These are phyloP conservation scores for Sebastes iracundus DNA, from an alignment of 2,797 vertebrate species.

Conservation along the genomic window DNA sequence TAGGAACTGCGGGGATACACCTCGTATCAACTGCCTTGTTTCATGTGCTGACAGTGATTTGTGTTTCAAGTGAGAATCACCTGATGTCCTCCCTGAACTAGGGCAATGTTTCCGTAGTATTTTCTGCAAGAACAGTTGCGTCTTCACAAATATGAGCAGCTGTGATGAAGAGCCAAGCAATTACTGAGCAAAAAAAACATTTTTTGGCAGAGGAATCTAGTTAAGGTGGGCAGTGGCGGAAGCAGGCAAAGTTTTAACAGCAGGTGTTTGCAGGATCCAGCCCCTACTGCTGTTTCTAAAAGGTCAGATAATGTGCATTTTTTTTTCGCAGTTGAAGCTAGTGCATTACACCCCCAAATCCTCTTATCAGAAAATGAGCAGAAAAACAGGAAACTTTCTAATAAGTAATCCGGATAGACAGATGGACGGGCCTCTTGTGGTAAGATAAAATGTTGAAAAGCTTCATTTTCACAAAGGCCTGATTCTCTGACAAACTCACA, in stretches of 20 bases:
- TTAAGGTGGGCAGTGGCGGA: slow-evolving; percentile 20
- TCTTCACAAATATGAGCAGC: not conserved
- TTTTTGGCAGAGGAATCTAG: slow-evolving; percentile 52
- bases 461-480: slow-evolving; percentile 18
- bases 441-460: slow-evolving; percentile 5
- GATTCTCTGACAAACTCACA: not conserved
- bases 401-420: slow-evolving; percentile 36
- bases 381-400: slow-evolving; percentile 22
- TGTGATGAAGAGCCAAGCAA: slow-evolving; percentile 11
- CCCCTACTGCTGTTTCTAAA: slow-evolving; percentile 33
- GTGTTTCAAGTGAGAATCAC: not conserved
- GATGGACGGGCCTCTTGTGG: slow-evolving; percentile 26
- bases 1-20: not conserved
- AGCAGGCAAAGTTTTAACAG: slow-evolving; percentile 35
- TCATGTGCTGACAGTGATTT: not conserved
- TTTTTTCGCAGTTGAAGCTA: slow-evolving; percentile 4
- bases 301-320: slow-evolving; percentile 46
- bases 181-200: slow-evolving; percentile 25
- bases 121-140: not conserved
- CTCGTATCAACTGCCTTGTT: not conserved
- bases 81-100: not conserved
- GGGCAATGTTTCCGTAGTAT: not conserved
- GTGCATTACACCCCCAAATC: not conserved
- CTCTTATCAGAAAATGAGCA: slow-evolving; percentile 37
- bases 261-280: slow-evolving; percentile 32